These are phyloP conservation scores for Vimba vimba DNA, from an alignment of 2,113 vertebrate species.

Conservation along the genomic window DNA sequence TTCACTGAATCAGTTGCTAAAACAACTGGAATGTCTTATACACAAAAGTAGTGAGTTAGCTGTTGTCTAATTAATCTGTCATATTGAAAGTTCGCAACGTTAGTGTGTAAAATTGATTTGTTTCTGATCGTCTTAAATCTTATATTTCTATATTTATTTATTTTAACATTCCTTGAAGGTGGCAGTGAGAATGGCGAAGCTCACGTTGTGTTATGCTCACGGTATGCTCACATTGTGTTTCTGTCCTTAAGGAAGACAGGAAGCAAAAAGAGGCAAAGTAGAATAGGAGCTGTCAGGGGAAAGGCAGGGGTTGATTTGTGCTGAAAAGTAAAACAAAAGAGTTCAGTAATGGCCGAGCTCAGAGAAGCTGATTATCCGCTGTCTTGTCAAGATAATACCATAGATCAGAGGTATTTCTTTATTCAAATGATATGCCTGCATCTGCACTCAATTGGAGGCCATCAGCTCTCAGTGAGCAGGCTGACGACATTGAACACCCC, in stretches of 20 bases:
- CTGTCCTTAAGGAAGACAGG: slow-evolving; percentile 38
- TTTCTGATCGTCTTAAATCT: neutral
- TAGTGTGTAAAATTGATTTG: neutral
- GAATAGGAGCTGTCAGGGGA: slow-evolving; percentile 53
- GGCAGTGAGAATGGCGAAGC: neutral
- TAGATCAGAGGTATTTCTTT: slow-evolving; percentile 62
- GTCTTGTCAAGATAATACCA: slow-evolving; percentile 62
- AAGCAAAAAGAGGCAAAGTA: slow-evolving; percentile 38
- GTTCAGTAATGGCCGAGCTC: slow-evolving; percentile 55
- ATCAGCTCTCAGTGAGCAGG: slow-evolving; percentile 54
- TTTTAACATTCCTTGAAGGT: slow-evolving; percentile 11
- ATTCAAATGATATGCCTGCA: slow-evolving; percentile 61
- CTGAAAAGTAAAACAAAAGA: slow-evolving; percentile 63
- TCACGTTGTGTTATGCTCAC: slow-evolving; percentile 5
- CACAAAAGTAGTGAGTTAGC: neutral
- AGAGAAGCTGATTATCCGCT: slow-evolving; percentile 60
- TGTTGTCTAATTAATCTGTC: neutral
- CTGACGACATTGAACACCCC: slow-evolving; percentile 53
- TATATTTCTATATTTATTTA: neutral
- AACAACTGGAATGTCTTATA: neutral
- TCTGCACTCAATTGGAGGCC: slow-evolving; percentile 57
- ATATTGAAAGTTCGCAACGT: neutral
- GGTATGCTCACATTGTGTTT: slow-evolving; percentile 28
- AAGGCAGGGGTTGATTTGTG: slow-evolving; percentile 58
- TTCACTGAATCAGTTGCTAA: neutral